phyloP scores from a whole-genome alignment of 2,113 vertebrate species.

The Macaca nemestrina region DNA sequence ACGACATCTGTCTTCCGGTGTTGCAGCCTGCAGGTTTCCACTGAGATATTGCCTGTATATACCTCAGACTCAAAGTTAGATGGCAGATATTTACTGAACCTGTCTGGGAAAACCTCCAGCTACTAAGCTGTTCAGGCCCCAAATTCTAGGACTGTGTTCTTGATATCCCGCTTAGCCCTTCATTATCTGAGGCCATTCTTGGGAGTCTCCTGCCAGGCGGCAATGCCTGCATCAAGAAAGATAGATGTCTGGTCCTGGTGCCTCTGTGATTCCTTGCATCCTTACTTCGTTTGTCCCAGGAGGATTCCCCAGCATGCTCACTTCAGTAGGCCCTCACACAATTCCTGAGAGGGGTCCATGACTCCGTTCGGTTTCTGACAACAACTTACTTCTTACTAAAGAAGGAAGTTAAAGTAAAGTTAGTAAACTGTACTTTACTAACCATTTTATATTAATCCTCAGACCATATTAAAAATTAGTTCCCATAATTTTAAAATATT shows the following conservation, averaged over 20 bases:
- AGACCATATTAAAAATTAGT: not conserved
- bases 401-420: too few species aligned
- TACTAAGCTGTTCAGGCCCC: not conserved
- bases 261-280: too few species aligned
- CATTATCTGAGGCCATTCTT: not conserved
- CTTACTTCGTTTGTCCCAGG: not conserved
- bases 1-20: not conserved
- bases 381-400: not conserved
- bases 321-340: not conserved
- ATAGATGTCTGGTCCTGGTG: not conserved
- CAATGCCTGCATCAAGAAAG: not conserved
- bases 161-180: not conserved
- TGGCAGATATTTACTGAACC: not conserved
- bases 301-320: not conserved
- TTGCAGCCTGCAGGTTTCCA: not conserved
- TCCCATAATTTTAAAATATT: not conserved
- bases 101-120: not conserved
- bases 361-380: not conserved
- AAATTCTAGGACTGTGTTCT: not conserved
- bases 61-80: not conserved
- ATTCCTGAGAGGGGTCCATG: accelerated
- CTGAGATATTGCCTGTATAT: not conserved
- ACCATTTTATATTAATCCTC: not conserved
- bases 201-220: not conserved
- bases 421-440: not conserved